Base-by-base conservation (phyloP, 1,140 invertebrate species). In the Leptopilina clavipes region DNA sequence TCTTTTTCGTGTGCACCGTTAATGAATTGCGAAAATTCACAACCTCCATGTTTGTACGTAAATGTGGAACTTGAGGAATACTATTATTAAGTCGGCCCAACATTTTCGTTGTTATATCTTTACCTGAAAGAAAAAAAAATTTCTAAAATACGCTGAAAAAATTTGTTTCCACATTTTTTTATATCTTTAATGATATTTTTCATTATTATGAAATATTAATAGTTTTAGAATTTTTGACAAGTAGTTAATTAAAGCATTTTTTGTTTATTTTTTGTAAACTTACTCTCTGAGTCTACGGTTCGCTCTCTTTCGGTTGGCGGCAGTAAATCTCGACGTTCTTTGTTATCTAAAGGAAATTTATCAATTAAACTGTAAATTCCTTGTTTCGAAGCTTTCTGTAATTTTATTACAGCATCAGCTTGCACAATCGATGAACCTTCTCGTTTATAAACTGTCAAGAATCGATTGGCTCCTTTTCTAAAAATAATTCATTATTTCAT, bases 381-480 rank as follows among this genome's bases (percentile, higher is more conserved):
- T 70, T 94, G 93, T 71, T 93, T 90, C 25, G 95, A 94, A 52
- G 92, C 89, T 1, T 92, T 91, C 73, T 93, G 92, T 54, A 96
- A 84, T 72, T 93, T 92, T 52, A 96, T 92, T 44, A 92, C 89
- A n/a, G 95, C 94, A 89, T 95, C 93, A 82, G 92, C 92, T 84
- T 94, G 93, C 6, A 94, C 93, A 72, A 94, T 93, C 1, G 92
- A 93, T 1, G 93, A 94, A 1, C 93, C 93, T 81, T 94, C 91
- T 77, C 94, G 92, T 88, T 96, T 96, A 77, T 93, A 95, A 14
- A 96, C 93, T 25, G 94, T 96, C 71, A 96, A 78, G 81, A 91
- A 95, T 0, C 95, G 90, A 81, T 93, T 94, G 0, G 92, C 92
- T 54, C 94, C 94, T 90, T 94, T 94, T 17, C 94, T 95, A 8